Conservation (phyloP, 2,797 vertebrate species). For the Epinephelus malabaricus region DNA sequence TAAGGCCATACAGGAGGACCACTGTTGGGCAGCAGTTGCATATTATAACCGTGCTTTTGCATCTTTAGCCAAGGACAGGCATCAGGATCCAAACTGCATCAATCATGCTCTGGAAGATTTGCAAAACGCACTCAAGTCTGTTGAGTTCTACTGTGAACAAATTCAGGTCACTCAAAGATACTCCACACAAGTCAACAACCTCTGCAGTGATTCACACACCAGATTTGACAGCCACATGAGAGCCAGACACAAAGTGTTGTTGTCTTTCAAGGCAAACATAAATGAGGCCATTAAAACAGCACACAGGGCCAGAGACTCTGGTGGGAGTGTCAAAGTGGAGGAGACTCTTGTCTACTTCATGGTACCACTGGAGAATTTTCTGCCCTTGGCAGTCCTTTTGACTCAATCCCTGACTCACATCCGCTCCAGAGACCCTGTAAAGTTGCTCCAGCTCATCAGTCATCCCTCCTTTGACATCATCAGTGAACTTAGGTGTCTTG, state of each 20-base stretch:
- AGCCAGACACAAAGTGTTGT: background rate
- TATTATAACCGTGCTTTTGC: constrained; percentile 77
- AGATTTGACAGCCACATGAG: constrained; percentile 22
- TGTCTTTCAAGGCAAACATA: constrained; percentile 57
- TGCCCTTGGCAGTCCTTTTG: accelerated
- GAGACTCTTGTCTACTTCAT: background rate
- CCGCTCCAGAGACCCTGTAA: constrained; percentile 18
- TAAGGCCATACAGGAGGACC: constrained; percentile 57
- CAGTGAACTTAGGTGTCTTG: constrained; percentile 10
- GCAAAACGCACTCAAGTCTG: constrained; percentile 59
- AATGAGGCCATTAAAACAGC: constrained; percentile 53
- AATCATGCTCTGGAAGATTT: constrained; percentile 64
- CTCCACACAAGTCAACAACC: accelerated
- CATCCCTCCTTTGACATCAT: background rate
- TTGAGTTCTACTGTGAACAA: constrained; percentile 50
- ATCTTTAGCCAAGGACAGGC: constrained; percentile 33
- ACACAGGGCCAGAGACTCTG: constrained; percentile 2
- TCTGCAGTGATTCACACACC: accelerated
- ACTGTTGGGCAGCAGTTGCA: constrained; percentile 70
- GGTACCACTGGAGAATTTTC: background rate
- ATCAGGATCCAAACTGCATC: constrained; percentile 49
- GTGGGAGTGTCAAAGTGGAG: constrained; percentile 33
- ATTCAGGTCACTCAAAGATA: background rate
- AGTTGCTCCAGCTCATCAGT: background rate
- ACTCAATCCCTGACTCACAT: accelerated